phyloP scores from a whole-genome alignment of 2,113 vertebrate species.

The Tretioscincus oriximinensis region DNA sequence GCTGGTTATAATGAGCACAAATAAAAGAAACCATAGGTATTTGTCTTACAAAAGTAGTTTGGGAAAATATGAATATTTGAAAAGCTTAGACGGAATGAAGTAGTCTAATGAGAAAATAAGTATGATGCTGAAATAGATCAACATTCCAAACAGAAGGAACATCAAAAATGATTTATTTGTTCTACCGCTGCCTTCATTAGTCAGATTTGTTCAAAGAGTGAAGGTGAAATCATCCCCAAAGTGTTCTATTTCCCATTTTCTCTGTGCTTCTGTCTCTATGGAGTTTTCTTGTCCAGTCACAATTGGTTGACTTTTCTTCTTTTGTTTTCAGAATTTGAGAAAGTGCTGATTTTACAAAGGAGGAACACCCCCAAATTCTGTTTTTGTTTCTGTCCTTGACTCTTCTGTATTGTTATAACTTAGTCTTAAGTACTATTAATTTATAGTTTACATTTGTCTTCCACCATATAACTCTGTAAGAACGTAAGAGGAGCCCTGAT shows the following conservation, averaged over 20 bases:
- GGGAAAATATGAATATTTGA: constrained; percentile 7
- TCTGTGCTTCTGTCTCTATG: not conserved
- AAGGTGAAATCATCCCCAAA: not conserved
- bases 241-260: not conserved
- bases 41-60: not conserved
- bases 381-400: no score
- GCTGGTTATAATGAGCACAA: not conserved
- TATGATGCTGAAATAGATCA: not conserved
- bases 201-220: not conserved
- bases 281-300: not conserved
- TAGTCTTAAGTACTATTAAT: no score
- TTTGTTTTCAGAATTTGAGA: not conserved
- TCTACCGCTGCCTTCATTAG: not conserved
- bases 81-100: not conserved
- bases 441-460: no score
- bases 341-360: not conserved
- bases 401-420: no score
- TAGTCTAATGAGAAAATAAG: constrained; percentile 19
- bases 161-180: not conserved
- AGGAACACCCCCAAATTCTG: not conserved
- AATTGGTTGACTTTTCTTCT: not conserved
- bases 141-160: not conserved
- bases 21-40: not conserved
- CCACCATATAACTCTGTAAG: no score
- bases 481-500: no score